phyloP scores from a whole-genome alignment of 2,113 vertebrate genomes.

The Engraulis encrasicolus region DNA sequence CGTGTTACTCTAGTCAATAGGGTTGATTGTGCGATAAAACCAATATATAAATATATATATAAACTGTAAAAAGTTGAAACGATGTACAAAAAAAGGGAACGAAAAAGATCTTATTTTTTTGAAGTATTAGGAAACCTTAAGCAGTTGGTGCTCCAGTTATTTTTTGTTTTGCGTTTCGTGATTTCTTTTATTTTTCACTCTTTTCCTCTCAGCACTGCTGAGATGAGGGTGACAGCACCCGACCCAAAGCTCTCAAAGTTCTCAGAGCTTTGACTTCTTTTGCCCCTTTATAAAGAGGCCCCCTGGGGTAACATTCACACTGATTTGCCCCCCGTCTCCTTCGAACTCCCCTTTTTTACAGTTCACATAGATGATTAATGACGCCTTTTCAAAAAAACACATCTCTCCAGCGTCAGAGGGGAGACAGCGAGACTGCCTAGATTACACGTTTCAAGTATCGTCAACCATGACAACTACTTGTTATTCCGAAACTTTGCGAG shows the following conservation, averaged over 20 bases:
- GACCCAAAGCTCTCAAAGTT: not conserved
- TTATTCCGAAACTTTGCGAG: not conserved
- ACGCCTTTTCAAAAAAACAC: not conserved
- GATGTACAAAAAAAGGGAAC: not conserved
- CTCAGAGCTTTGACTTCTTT: not conserved
- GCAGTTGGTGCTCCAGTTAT: slow-evolving; percentile 20
- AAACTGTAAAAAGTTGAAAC: slow-evolving; percentile 17
- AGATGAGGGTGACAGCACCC: not conserved
- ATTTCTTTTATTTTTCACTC: not conserved
- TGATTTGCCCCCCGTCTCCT: not conserved
- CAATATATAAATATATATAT: not conserved
- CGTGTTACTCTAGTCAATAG: not conserved
- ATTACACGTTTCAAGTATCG: not conserved
- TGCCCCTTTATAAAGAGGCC: not conserved
- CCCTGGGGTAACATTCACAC: not conserved
- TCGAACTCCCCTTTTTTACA: not conserved
- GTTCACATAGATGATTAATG: not conserved
- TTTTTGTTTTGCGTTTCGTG: slow-evolving; percentile 24
- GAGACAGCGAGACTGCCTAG: not conserved
- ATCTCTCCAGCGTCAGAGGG: not conserved
- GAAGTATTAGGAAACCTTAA: slow-evolving; percentile 14
- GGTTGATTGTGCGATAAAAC: slow-evolving; percentile 2
- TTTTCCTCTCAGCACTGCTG: slow-evolving; percentile 61
- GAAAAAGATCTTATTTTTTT: not conserved
- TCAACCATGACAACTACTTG: not conserved